Evolutionary conservation across 2,113 vertebrate genomes (phyloP).

Genomic region (Amphiprion percula): DNA sequence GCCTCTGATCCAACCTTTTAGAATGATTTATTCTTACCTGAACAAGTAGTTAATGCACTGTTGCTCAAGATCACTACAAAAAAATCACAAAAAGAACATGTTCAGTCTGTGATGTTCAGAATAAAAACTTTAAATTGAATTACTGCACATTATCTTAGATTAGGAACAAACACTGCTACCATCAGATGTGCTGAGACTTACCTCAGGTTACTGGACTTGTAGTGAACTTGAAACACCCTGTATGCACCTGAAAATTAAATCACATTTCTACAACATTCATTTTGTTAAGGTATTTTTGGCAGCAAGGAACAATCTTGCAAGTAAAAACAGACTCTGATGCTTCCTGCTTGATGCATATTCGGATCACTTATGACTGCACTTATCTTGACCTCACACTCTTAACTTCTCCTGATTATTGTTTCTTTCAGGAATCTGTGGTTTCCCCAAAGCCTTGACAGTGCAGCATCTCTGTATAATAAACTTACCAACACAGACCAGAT

Average conservation of each 20-base stretch:
- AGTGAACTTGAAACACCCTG: conserved; percentile 86
- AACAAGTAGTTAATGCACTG: conserved; percentile 95
- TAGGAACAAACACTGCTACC: not conserved
- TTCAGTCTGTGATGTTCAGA: not conserved
- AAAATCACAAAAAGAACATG: not conserved
- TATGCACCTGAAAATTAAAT: conserved; percentile 87
- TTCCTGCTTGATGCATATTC: too few relatives aligned
- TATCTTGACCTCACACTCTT: too few relatives aligned
- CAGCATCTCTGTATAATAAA: not conserved
- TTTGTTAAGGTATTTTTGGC: too few relatives aligned
- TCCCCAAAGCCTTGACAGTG: not conserved
- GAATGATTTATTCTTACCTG: conserved; percentile 87
- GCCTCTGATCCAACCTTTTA: not conserved
- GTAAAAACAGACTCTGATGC: too few relatives aligned
- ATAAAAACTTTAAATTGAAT: not conserved
- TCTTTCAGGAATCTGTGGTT: not conserved
- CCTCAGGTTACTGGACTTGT: conserved; percentile 88
- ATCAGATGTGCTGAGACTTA: conserved; percentile 55
- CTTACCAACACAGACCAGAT: conserved; percentile 92
- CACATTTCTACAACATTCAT: not conserved
- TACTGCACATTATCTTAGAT: not conserved
- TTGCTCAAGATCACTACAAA: conserved; percentile 91
- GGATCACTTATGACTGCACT: not conserved
- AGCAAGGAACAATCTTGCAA: too few relatives aligned
- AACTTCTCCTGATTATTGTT: too few relatives aligned